Evolutionary conservation across 2,797 vertebrate species (phyloP), one percentile per base, ranked within the genome.

Genomic region (Melanotaenia nigrans): DNA sequence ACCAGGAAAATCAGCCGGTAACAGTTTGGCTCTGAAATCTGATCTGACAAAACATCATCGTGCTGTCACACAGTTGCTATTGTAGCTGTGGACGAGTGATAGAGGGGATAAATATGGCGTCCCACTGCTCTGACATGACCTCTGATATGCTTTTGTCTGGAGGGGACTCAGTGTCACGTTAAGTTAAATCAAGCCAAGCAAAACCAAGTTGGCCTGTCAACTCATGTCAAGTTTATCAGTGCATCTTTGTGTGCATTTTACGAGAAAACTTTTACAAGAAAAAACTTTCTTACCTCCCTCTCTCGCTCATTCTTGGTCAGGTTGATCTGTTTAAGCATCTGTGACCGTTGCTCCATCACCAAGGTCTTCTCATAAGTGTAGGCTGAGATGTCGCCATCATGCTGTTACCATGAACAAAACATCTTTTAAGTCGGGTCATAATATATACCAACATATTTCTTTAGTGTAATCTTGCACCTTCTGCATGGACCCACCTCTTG

Each of bases 281-380:
- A 38, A 70, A 68, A 79, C 60, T 51, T 47, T 49, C 84, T 61
- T 90, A 98, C 98, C 96, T 99, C 98, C 33, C 97, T 92, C 81
- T 99, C 98, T 2, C 97, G 94, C 90, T 99, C 98, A 0, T 90
- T 99, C 95, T 98, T 99, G 88, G 96, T 97, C 75, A 99, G 93
- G 81, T 98, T 97, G 93, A 99, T 99, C 93, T 99, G 95, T 75
- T 99, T 99, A 42, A 99, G 96, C 91, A 99, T 99, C 94, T 99
- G 95, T 4, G 97, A 99, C 13, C 98, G 94, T 73, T 99, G 98
- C 80, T 99, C 98, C 98, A 99, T 99, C 89, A 98, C 95, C 86
- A 99, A 81, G 0, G 98, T 99, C 94, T 98, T 98, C 93, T 99
- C 98, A 0, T 99, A 99, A 22, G 97, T 99, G 90, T 98, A 99